These are phyloP conservation scores for Drosophila dives DNA, from an alignment of 2,888 invertebrate genomes.

Conservation along the genomic window DNA sequence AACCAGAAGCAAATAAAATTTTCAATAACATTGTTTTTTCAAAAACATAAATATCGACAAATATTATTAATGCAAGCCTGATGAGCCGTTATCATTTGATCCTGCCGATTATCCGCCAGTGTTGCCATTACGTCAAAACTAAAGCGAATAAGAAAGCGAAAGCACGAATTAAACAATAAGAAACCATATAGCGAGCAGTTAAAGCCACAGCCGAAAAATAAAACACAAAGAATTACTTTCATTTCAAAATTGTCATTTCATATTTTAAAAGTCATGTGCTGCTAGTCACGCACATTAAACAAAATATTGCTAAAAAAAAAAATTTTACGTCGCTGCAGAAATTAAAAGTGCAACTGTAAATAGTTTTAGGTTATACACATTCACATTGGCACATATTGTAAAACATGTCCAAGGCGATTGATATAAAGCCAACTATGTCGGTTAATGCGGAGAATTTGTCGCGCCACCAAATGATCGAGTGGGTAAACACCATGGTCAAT, in stretches of 20 bases:
- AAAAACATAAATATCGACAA: not conserved
- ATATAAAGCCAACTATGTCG: conserved; percentile 68
- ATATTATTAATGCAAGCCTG: conserved; percentile 15
- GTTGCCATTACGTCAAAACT: conserved; percentile 36
- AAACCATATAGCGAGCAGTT: conserved; percentile 5
- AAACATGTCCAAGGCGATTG: conserved; percentile 40
- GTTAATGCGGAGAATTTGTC: conserved; percentile 93
- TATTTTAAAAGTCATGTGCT: not conserved
- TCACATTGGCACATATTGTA: not conserved
- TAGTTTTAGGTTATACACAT: not conserved
- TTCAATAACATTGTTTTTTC: not conserved
- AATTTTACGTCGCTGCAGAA: not conserved
- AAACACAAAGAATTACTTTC: not conserved
- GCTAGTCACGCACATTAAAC: not conserved
- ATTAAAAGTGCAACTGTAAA: conserved; percentile 11
- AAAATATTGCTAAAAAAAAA: conserved; percentile 5
- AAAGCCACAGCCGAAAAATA: conserved; percentile 7
- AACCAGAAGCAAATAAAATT: conserved; percentile 20
- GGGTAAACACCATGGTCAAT: conserved; percentile 98
- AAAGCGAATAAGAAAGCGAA: conserved; percentile 7
- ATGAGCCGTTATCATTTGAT: conserved; percentile 8
- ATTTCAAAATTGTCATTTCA: not conserved
- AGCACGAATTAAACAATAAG: conserved; percentile 9
- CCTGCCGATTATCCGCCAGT: conserved; percentile 23
- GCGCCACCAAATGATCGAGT: conserved; percentile 98